Evolutionary conservation across 1,140 invertebrate species (phyloP), one percentile per base, ranked within the genome.

Genomic region (Hyphantria cunea): DNA sequence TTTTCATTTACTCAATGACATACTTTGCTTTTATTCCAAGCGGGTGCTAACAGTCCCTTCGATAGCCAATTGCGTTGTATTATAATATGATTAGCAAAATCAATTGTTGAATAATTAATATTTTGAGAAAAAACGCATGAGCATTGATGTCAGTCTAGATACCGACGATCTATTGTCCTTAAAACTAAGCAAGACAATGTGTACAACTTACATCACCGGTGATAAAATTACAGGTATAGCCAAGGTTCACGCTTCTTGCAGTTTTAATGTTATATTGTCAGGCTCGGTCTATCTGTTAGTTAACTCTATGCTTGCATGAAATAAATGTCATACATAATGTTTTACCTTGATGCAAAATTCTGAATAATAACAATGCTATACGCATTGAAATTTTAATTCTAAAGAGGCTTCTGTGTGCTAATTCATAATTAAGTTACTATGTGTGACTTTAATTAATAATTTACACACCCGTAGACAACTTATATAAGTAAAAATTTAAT

Each of bases 281-380:
- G 37, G 25, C 55, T 34, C 11, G 32, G 15, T 11, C 41, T 44
- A 51, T 31, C 13, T 34, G 4, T 58, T 17, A 51, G 37, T 58
- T 64, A 44, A 52, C 56, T 45, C 56, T 45, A 17, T 15, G 14
- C 31, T 39, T 41, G 11, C 32, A 41, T 15, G 33, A 33, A 49
- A 13, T 51, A 64, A 64, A 56, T 64, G 47, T 48, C 53, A 58
- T 47, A 39, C 56, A 50, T 64, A 33, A 64, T 64, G 48, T 45
- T 25, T 61, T 25, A 25, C 17, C 17, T 51, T 52, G 39, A 52
- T 14, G 48, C 39, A 33, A 44, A 61, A 50, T 15, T n/a, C 33
- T 50, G 37, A 13, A 25, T 25, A 25, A 25, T 25, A 3, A 25
- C 17, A 25, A 25, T 25, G 17, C 17, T 25, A 5, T 34, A n/a